phyloP scores from a whole-genome alignment of 2,113 vertebrate genomes.

The Gobio gobio region DNA sequence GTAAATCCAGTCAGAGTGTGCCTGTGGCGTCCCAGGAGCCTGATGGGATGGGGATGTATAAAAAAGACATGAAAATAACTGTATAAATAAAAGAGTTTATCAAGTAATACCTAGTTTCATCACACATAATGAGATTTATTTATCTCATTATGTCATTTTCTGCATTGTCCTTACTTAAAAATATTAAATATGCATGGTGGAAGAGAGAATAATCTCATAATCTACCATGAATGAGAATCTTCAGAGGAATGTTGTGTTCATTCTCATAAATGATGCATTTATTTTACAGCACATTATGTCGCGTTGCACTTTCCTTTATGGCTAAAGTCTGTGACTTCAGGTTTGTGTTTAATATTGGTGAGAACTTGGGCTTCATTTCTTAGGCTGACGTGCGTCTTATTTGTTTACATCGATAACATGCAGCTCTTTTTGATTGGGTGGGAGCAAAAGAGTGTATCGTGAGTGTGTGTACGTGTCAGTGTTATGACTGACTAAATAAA shows the following conservation, averaged over 20 bases:
- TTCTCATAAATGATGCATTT: not conserved
- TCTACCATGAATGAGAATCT: not conserved
- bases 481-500: not conserved
- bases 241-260: not conserved
- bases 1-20: conserved; percentile 23
- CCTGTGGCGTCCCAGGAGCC: not conserved
- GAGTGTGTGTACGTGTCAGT: conserved; percentile 4
- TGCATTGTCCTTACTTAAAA: not conserved
- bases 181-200: not conserved
- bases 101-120: not conserved
- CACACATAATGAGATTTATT: not conserved
- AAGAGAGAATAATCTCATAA: not conserved
- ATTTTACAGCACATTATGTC: not conserved
- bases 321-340: conserved; percentile 29
- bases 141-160: too few species aligned
- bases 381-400: not conserved
- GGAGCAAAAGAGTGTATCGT: not conserved
- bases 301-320: conserved; percentile 4
- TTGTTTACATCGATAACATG: conserved; percentile 25
- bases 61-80: not conserved
- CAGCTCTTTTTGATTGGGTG: conserved; percentile 6
- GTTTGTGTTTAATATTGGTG: not conserved
- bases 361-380: not conserved
- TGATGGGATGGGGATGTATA: not conserved
- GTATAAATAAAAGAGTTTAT: not conserved